These are phyloP conservation scores for Glossophaga mutica DNA, from an alignment of 2,797 vertebrate species.

Conservation along the genomic window DNA sequence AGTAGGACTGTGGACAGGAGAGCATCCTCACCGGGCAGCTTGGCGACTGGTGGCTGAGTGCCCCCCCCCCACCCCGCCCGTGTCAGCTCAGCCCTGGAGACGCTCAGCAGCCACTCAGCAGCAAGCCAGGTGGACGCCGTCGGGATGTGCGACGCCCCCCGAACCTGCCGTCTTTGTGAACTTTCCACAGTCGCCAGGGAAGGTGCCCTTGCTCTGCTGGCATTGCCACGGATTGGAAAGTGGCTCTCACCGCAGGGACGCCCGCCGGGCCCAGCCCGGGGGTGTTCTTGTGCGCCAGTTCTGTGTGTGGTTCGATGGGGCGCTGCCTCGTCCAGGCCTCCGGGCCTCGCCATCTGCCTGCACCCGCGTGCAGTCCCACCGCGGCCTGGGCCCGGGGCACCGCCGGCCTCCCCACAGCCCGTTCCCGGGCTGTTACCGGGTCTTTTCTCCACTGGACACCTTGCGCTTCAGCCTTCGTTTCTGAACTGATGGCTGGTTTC, in stretches of 20 bases:
- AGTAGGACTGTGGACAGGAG: too few species aligned
- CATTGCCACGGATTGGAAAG: background rate
- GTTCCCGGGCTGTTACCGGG: rapidly evolving
- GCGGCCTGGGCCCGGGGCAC: rapidly evolving
- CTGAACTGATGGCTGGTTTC: too few species aligned
- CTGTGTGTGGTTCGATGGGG: too few species aligned
- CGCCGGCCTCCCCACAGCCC: too few species aligned
- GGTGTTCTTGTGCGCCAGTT: background rate
- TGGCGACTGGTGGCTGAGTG: rapidly evolving
- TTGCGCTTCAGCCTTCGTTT: background rate
- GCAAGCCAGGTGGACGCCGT: background rate
- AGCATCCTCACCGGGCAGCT: rapidly evolving
- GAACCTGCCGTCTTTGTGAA: background rate
- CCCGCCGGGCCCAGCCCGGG: too few species aligned
- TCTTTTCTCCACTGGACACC: rapidly evolving
- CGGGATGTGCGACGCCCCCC: background rate
- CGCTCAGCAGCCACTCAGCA: rapidly evolving
- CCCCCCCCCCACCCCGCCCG: rapidly evolving
- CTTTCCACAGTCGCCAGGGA: background rate
- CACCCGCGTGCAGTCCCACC: rapidly evolving
- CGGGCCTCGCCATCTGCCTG: background rate
- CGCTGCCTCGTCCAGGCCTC: too few species aligned
- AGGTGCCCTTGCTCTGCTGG: background rate
- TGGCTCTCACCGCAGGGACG: rapidly evolving
- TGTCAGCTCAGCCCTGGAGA: background rate